Base-by-base conservation (phyloP, 2,797 vertebrate genomes). In the Acanthurus tractus region DNA sequence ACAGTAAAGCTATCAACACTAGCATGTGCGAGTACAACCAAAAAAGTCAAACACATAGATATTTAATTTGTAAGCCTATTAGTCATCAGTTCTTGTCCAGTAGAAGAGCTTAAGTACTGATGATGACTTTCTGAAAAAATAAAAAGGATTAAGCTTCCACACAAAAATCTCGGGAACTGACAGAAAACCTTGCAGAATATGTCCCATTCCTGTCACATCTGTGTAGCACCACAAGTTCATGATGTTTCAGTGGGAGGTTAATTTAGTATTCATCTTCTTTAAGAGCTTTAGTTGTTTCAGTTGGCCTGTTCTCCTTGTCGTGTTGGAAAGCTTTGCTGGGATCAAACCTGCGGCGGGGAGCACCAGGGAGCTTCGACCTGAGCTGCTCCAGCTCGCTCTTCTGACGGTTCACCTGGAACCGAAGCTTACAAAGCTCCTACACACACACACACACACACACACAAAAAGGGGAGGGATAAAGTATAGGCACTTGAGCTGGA, bases 271-370 rank as follows among this genome's bases (percentile, higher is more conserved):
- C 88, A 97, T 97, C 95, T 88, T 97, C 95, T 94, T 90, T 94
- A 29, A 98, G 83, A 69, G 96, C 93, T 12, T 93, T 91, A 73
- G 90, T 34, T 0, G 29, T 23, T 72, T 87, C 92, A 1, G 83
- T 92, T 79, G 84, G 86, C 83, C 94, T 67, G 67, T 99, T 99
- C 91, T 99, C 97, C 91, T 99, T 99, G 86, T 93, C 84, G 17
- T 96, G 95, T 61, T 96, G 94, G 84, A 99, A 99, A 84, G 97
- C 97, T 93, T 97, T 97, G 74, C 96, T 96, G 85, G 96, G 96
- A 93, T 98, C 96, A 85, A 98, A 98, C 69, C 57, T 92, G 59
- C 72, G 80, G 15, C 59, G 66, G 45, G 75, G 93, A 20, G 92
- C 55, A 1, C 80, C 71, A 0, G 93, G 94, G 38, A 95, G 93